Evolutionary conservation across 1,140 invertebrate genomes (phyloP), one percentile per base, ranked within the genome.

Genomic region (Caerostris darwini): DNA sequence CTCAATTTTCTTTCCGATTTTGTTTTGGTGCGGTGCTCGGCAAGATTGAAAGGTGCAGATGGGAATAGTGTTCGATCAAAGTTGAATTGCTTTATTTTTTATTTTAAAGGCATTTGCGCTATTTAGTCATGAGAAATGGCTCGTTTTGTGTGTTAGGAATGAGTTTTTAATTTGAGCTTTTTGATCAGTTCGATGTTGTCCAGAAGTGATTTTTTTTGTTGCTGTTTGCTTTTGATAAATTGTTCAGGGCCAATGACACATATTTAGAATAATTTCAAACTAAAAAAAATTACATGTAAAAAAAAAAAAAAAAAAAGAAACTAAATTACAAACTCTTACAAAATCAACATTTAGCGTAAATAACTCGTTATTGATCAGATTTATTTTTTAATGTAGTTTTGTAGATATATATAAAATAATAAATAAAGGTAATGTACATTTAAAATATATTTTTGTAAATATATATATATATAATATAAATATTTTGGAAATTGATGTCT

Each of bases 11-110:
- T 54, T 17, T 6, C 19, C 59, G 10, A 10, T 69, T 89, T 57
- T 8, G 50, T 69, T 53, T 50, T 3, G 10, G 10, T 19, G 64
- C 59, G 85, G 59, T 12, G 5, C 12, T 6, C 64, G 0, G 8
- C 6, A 14, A 87, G 71, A 87, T 87, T 64, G 85, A 53, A 87
- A 58, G 85, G 85, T 34, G 19, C 85, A 87, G 17, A 61, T 10
- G 57, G 10, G 64, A 59, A 58, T n/a, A 58, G 17, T 86, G 57
- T 50, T 53, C 71, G 5, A 77, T 64, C 10, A 10, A 50, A 77
- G 34, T 34, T 77, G 71, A 34, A 77, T 77, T 53, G 7, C 19
- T 67, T 67, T 67, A 67, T 67, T 77, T 77, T 77, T 50, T 50
- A 14, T 77, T n/a, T 50, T 50, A 12, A 12, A 3, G 8, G 50